phyloP scores from a whole-genome alignment of 2,797 vertebrate species.

The Anguilla obscura region DNA sequence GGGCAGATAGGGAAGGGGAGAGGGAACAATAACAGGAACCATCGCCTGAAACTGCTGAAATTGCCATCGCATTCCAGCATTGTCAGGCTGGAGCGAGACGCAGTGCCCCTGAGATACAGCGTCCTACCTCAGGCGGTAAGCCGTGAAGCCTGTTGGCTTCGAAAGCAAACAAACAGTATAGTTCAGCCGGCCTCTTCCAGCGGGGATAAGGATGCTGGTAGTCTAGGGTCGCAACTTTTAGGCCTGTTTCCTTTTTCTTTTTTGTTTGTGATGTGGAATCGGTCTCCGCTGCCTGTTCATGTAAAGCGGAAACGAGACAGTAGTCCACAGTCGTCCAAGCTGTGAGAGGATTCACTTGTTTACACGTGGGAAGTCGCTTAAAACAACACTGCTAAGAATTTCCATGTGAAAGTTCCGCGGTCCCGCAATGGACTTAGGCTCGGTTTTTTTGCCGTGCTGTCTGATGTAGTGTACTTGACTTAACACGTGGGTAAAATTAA shows the following conservation, averaged over 20 bases:
- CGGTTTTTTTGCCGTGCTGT: background rate
- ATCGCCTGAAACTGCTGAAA: conserved; percentile 34
- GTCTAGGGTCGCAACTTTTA: background rate
- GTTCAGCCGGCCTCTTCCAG: background rate
- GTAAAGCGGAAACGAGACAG: background rate
- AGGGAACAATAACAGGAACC: conserved; percentile 60
- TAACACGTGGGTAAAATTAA: background rate
- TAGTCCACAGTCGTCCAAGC: background rate
- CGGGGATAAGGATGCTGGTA: conserved; percentile 41
- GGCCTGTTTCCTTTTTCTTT: background rate
- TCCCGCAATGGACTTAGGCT: too few species aligned
- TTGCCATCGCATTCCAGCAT: conserved; percentile 42
- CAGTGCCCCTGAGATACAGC: conserved; percentile 38
- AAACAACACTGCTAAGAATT: background rate
- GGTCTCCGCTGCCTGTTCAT: background rate
- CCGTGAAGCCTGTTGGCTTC: background rate
- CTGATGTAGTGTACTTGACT: background rate
- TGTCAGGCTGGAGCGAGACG: conserved; percentile 31
- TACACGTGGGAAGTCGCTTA: conserved; percentile 7
- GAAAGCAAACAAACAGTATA: background rate
- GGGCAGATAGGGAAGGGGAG: conserved; percentile 38
- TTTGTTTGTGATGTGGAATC: background rate
- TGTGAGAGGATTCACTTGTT: background rate
- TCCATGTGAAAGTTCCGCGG: background rate
- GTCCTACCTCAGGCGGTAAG: conserved; percentile 48